A percentile compares a stretch with the other conserved stretches of the same genome.
Conservation (phyloP, 2,797 vertebrate species). For the Melanogrammus aeglefinus region DNA sequence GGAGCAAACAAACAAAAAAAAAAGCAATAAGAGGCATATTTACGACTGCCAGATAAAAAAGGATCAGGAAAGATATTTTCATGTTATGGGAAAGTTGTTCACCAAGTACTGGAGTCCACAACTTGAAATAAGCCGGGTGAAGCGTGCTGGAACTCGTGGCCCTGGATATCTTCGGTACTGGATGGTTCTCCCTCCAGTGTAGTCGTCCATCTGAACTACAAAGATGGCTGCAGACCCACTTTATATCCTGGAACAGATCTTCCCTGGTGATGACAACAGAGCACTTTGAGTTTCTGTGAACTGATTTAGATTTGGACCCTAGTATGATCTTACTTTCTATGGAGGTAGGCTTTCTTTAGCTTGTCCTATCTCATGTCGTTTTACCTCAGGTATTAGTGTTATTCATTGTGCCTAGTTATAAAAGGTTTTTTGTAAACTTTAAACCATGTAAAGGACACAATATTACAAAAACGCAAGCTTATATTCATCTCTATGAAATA, state of each 20-base stretch:
- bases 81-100: background rate
- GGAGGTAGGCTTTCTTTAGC: background rate
- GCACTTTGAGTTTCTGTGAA: background rate
- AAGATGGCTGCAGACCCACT: conserved; percentile 94
- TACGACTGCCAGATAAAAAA: background rate
- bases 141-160: conserved; percentile 88
- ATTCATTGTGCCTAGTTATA: background rate
- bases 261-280: conserved; percentile 70
- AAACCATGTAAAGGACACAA: background rate
- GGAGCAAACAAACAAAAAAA: conserved; percentile 16
- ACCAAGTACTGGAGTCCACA: conserved; percentile 94
- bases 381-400: conserved; percentile 1
- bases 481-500: background rate
- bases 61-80: background rate
- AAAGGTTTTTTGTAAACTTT: background rate
- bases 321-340: background rate
- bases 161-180: conserved; percentile 92
- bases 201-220: conserved; percentile 94
- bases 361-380: background rate
- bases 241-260: conserved; percentile 91
- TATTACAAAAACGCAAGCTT: background rate
- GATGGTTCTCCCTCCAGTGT: conserved; percentile 87
- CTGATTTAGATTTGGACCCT: background rate
- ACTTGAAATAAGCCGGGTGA: conserved; percentile 95
- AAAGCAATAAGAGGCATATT: conserved; percentile 1